These are phyloP conservation scores for Pteria penguin DNA, from an alignment of 2,888 invertebrate species.

Conservation along the genomic window DNA sequence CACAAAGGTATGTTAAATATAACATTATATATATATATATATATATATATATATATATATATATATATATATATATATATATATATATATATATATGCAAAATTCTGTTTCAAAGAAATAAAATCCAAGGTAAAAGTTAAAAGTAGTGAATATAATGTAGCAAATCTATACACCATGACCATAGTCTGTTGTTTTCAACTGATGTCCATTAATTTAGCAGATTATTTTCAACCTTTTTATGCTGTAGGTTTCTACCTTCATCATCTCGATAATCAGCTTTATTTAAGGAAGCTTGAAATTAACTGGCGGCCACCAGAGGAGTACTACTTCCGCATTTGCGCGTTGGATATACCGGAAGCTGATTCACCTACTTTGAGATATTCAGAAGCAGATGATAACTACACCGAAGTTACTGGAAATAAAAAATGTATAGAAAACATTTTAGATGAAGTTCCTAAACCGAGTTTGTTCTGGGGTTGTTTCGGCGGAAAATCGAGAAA, in stretches of 20 bases:
- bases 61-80: too few relatives aligned
- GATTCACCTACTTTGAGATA: conserved; percentile 8
- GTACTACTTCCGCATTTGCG: conserved; percentile 34
- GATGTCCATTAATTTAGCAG: background rate
- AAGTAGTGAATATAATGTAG: too few relatives aligned
- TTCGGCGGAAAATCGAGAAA: conserved; percentile 38
- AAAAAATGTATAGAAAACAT: background rate
- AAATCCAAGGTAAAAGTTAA: too few relatives aligned
- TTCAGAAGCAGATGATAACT: background rate
- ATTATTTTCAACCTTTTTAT: background rate
- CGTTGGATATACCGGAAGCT: conserved; percentile 17
- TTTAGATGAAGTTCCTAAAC: background rate
- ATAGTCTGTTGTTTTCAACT: background rate
- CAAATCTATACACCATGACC: too few relatives aligned
- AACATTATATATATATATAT: too few relatives aligned
- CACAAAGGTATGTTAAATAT: conserved; percentile 42
- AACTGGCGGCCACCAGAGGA: conserved; percentile 42
- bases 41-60: too few relatives aligned
- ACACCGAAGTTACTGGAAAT: background rate
- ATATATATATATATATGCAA: too few relatives aligned
- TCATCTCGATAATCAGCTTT: conserved; percentile 31
- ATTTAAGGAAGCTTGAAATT: conserved; percentile 38
- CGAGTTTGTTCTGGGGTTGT: conserved; percentile 31
- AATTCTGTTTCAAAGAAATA: too few relatives aligned
- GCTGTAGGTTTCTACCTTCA: conserved; percentile 39